These are phyloP conservation scores for Andrena trimmerana DNA, from an alignment of 2,888 invertebrate species.

Conservation along the genomic window DNA sequence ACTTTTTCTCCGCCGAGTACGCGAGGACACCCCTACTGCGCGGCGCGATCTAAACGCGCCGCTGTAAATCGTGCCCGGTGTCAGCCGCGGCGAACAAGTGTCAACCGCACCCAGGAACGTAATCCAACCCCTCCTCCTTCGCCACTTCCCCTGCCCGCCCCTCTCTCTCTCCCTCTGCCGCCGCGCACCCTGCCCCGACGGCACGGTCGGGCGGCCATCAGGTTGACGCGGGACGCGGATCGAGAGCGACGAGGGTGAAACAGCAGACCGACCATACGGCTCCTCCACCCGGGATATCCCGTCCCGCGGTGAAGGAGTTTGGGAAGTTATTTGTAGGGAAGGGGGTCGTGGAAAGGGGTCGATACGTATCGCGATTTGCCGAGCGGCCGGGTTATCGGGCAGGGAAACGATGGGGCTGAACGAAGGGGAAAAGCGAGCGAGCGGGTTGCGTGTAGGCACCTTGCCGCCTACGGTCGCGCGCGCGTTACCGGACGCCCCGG, in stretches of 20 bases:
- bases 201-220: slow-evolving; percentile 37
- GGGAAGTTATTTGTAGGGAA: slow-evolving; percentile 72
- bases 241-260: slow-evolving; percentile 38
- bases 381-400: slow-evolving; percentile 76
- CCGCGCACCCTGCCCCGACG: background rate
- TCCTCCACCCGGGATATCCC: slow-evolving; percentile 26
- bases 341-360: slow-evolving; percentile 76
- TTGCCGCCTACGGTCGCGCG: slow-evolving; percentile 63
- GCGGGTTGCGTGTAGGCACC: slow-evolving; percentile 68
- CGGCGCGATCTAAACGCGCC: slow-evolving; percentile 48
- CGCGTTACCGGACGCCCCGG: slow-evolving; percentile 66
- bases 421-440: slow-evolving; percentile 33
- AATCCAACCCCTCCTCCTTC: slow-evolving; percentile 31
- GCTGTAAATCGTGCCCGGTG: slow-evolving; percentile 52
- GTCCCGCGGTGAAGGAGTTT: slow-evolving; percentile 62
- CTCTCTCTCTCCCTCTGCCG: no score
- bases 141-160: background rate
- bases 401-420: slow-evolving; percentile 53
- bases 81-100: slow-evolving; percentile 56
- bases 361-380: slow-evolving; percentile 82
- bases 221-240: slow-evolving; percentile 37
- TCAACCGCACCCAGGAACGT: slow-evolving; percentile 62
- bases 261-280: slow-evolving; percentile 37
- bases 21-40: slow-evolving; percentile 1
- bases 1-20: background rate